Conservation (phyloP, 30 jellyfish, hydroid and myxozoan species). For the Hydractinia echinata region DNA sequence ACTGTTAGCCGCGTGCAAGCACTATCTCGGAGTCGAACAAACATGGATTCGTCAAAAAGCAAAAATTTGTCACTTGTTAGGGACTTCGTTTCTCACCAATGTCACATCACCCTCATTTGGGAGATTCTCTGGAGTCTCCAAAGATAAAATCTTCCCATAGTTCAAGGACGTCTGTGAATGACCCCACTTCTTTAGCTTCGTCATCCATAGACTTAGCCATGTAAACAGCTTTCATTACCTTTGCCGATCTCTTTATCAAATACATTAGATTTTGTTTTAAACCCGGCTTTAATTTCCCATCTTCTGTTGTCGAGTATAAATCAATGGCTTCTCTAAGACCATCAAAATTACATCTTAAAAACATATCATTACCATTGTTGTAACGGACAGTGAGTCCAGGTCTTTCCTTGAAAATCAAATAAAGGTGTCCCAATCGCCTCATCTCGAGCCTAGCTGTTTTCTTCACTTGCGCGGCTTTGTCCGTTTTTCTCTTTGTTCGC, state of each 20-base stretch:
- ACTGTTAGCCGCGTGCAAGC: slow-evolving; percentile 21
- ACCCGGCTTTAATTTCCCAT: slow-evolving; percentile 16
- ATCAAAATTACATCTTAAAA: slow-evolving; percentile 5
- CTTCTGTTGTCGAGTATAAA: slow-evolving; percentile 2
- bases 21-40: slow-evolving; percentile 24
- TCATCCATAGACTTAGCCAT: slow-evolving; percentile 6
- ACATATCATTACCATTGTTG: slow-evolving; percentile 17
- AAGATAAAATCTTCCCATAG: slow-evolving; percentile 15
- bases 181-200: slow-evolving; percentile 12
- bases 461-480: slow-evolving; percentile 10
- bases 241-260: slow-evolving; percentile 24
- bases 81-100: not conserved
- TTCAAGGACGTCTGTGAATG: slow-evolving; percentile 16
- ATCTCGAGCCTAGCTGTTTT: slow-evolving; percentile 17
- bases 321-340: slow-evolving; percentile 14
- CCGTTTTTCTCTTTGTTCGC: slow-evolving; percentile 7
- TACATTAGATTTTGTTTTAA: slow-evolving; percentile 8
- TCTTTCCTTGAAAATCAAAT: not conserved
- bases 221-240: slow-evolving; percentile 10
- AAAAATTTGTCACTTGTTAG: slow-evolving; percentile 1
- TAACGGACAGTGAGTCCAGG: not conserved
- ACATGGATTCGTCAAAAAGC: slow-evolving; percentile 20
- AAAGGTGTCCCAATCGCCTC: slow-evolving; percentile 26
- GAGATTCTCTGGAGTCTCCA: slow-evolving; percentile 23
- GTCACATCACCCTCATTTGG: slow-evolving; percentile 23